Base-by-base conservation (phyloP, 1,140 invertebrate genomes). In the Ganaspis sp. region DNA sequence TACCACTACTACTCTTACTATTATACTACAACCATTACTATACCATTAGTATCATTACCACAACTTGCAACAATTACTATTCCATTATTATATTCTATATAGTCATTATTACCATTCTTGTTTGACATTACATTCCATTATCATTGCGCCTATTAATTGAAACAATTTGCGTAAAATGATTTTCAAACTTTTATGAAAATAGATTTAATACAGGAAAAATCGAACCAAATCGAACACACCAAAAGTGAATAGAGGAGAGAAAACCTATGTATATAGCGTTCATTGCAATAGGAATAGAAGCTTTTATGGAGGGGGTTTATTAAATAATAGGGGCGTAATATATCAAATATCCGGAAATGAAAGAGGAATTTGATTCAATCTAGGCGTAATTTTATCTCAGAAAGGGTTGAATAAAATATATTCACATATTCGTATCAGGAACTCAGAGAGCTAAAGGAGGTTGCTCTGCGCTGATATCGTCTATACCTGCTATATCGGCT, bases 321-420 rank as follows among this genome's bases (percentile, higher is more conserved):
- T 58, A 23, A 17, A 76, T 70, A 53, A 78, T 80, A 75, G 75
- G 72, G 73, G 75, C 19, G 17, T 49, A 49, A 6, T 17, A 49
- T 3, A 17, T 17, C 45, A 8, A 49, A 26, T 64, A 64, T 29
- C 9, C 73, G n/a, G 15, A 21, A 45, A 71, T 40, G 19, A 26
- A 64, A 29, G 58, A n/a, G 58, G 58, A 64, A 34, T 64, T 34
- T 64, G 26, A 64, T 64, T 64, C 23, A 64, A 64, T 29, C 58
- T 83, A 78, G 82, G 84, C 90, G 90, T 90, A 90, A 90, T 90
- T 90, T 90, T 90, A 90, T 90, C 87, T 75, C 29, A 86, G 87
- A 88, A 91, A 91, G 89, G 90, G 89, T 91, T 91, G 90, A 91
- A 91, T 91, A 91, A 91, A 91, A 91, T 91, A 91, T 91, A 91